phyloP scores from a whole-genome alignment of 1,140 invertebrate species.

The Melitaea cinxia region DNA sequence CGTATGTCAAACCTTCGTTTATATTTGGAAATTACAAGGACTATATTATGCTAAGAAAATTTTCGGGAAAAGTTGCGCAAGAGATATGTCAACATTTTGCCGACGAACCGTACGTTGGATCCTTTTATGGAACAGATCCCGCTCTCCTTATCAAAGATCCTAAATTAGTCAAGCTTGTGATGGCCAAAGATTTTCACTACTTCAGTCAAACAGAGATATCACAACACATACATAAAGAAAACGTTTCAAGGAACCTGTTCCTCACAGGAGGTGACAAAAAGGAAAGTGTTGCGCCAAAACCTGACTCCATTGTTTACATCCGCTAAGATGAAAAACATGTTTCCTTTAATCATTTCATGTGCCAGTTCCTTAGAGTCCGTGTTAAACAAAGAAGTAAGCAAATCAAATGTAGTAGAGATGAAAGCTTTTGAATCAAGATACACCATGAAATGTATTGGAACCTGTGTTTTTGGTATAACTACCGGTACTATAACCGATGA shows the following conservation, averaged over 20 bases:
- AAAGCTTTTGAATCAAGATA: conserved; percentile 36
- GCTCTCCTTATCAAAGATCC: conserved; percentile 41
- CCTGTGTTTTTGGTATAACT: conserved; percentile 44
- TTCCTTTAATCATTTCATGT: conserved; percentile 44
- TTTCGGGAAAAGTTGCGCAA: conserved; percentile 36
- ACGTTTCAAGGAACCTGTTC: conserved; percentile 37
- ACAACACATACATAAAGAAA: conserved; percentile 31
- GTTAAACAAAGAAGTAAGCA: conserved; percentile 18
- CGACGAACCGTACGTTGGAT: conserved; percentile 64
- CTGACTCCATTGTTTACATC: conserved; percentile 40
- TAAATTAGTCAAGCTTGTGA: conserved; percentile 35
- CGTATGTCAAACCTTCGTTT: conserved; percentile 52
- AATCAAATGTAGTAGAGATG: conserved; percentile 18
- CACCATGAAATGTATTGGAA: conserved; percentile 43
- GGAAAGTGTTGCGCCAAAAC: conserved; percentile 44
- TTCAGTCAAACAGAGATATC: conserved; percentile 40
- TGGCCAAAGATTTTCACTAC: conserved; percentile 41
- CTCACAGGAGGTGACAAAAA: conserved; percentile 41
- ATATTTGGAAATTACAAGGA: conserved; percentile 69
- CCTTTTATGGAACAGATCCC: conserved; percentile 66
- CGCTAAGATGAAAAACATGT: conserved; percentile 50
- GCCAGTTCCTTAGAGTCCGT: conserved; percentile 18
- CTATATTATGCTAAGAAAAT: conserved; percentile 50
- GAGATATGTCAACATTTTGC: conserved; percentile 53
- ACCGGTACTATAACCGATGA: conserved; percentile 30